These are phyloP conservation scores for Uria lomvia DNA, from an alignment of 2,113 vertebrate genomes.

Conservation along the genomic window DNA sequence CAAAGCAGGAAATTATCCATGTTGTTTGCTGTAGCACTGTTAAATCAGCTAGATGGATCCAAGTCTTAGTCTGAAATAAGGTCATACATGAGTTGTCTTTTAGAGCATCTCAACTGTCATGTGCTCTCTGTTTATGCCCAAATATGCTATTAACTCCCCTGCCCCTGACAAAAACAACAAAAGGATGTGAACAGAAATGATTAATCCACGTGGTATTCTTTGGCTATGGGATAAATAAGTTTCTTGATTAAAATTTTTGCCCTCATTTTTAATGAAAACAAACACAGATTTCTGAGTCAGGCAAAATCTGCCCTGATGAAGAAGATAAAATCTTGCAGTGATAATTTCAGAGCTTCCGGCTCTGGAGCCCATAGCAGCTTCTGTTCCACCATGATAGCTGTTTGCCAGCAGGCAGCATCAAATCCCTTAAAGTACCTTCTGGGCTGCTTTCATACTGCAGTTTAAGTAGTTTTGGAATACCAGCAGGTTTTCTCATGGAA, in stretches of 20 bases:
- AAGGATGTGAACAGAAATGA: not conserved
- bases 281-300: not conserved
- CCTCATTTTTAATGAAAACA: not conserved
- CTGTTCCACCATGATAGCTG: not conserved
- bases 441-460: not conserved
- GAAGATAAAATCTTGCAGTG: not conserved
- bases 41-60: conserved; percentile 9
- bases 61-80: not conserved
- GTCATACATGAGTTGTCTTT: not conserved
- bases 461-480: not conserved
- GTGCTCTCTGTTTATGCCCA: not conserved
- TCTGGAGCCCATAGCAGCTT: not conserved
- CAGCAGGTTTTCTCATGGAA: not conserved
- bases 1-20: conserved; percentile 12
- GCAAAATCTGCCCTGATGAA: not conserved
- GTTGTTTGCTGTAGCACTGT: not conserved
- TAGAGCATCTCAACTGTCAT: not conserved
- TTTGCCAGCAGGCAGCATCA: not conserved
- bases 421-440: not conserved
- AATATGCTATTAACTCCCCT: not conserved
- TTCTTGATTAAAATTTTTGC: not conserved
- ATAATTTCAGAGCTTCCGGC: not conserved
- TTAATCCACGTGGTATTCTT: not conserved
- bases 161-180: not conserved
- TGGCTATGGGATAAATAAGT: not conserved